A percentile compares a stretch with the other conserved stretches of the same genome.
Conservation (phyloP, 1,140 invertebrate genomes). For the Elysia chlorotica region DNA sequence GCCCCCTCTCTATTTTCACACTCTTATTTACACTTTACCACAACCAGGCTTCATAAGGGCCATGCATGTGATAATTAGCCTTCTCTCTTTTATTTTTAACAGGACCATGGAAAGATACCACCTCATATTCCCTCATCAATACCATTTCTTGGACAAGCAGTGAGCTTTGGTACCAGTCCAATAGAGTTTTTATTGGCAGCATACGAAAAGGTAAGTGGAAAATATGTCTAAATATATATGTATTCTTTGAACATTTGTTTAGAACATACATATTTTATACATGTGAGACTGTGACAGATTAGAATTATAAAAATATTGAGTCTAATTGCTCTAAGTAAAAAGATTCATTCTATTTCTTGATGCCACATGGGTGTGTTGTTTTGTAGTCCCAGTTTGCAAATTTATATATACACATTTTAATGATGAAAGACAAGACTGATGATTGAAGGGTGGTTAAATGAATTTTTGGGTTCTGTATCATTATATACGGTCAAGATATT, state of each 20-base stretch:
- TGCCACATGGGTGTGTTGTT: background rate
- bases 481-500: background rate
- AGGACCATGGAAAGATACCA: constrained; percentile 34
- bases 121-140: constrained; percentile 48
- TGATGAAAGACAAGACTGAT: no score
- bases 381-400: background rate
- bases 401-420: no score
- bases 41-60: no score
- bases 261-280: background rate
- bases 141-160: constrained; percentile 50
- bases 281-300: background rate
- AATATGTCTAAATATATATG: background rate
- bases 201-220: constrained; percentile 41
- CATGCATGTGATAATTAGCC: background rate
- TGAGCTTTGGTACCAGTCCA: constrained; percentile 46
- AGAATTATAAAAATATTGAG: background rate
- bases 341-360: background rate
- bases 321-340: background rate
- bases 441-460: no score
- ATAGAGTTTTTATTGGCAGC: constrained; percentile 47
- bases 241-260: background rate
- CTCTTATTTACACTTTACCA: background rate
- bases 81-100: background rate
- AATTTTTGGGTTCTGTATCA: no score
- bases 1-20: background rate